Base-by-base conservation (phyloP, 2,113 vertebrate genomes). In the Perca flavescens region DNA sequence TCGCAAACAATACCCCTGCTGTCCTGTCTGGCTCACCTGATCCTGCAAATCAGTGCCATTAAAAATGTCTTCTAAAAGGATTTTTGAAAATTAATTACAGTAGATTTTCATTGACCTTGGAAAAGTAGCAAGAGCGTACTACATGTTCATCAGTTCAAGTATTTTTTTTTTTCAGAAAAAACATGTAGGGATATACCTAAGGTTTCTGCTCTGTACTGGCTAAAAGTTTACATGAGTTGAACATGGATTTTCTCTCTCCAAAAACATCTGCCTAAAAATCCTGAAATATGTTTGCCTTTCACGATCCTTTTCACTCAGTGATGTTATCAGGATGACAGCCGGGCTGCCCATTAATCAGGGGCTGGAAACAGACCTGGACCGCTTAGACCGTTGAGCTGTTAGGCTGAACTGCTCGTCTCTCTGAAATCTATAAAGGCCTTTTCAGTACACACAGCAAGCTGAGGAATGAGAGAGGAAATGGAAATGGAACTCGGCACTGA, bases 291-390 rank as follows among this genome's bases (percentile, higher is more conserved):
- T 76, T 77, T 73, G 49, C 36, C 62, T 84, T 76, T 86, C 63
- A 74, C 34, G 5, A 56, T 64, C n/a, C 69, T 36, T 69, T 70
- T 70, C 67, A 31, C 67, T 62, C 34, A 15, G 80, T 84, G 84
- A 89, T 83, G 83, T 86, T 71, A 87, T 85, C 75, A 54, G 77
- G 72, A 84, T 78, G 88, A 80, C 61, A 43, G 73, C 56, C 67
- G n/a, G 66, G 72, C 65, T 77, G 79, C 22, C 68, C 79, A 70
- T 88, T 87, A 88, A 75, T 56, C 61, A 77, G 79, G 15, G 66
- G 61, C 76, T 77, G 58, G 21, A 89, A 73, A 80, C 72, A 69
- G 82, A 79, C 61, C 25, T 6, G 28, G 68, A 65, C 53, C 67
- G 79, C 74, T 58, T 22, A 52, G 57, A 40, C 63, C 64, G 52